Evolutionary conservation across 2,113 vertebrate genomes (phyloP).

Genomic region (Channa argus): DNA sequence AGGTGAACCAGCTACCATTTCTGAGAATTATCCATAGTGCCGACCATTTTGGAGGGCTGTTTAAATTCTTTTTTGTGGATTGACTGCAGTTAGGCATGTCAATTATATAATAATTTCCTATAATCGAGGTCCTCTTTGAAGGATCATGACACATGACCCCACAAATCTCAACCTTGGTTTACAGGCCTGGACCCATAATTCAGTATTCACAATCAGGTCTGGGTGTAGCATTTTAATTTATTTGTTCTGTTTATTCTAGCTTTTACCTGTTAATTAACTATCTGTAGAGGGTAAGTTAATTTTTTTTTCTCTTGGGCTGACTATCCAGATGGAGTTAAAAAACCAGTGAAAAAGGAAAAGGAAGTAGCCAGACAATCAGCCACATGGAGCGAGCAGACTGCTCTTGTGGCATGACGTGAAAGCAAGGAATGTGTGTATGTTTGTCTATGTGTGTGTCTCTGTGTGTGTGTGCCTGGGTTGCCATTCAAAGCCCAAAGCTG

Average conservation of each 20-base stretch:
- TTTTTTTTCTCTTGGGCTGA: neutral
- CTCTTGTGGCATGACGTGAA: conserved; percentile 59
- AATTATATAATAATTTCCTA: conserved; percentile 18
- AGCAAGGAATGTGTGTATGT: conserved; percentile 47
- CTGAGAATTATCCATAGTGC: conserved; percentile 23
- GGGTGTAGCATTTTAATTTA: neutral
- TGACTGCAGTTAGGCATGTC: conserved; percentile 11
- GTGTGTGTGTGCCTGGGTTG: conserved; percentile 32
- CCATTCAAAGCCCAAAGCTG: conserved; percentile 31
- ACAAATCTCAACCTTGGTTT: neutral
- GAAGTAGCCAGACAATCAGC: conserved; percentile 61
- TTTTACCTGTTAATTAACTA: conserved; percentile 1
- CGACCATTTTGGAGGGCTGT: conserved; percentile 2
- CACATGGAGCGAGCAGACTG: conserved; percentile 46
- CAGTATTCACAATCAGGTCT: neutral
- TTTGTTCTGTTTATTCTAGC: neutral
- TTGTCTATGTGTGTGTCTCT: conserved; percentile 1
- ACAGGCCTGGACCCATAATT: neutral
- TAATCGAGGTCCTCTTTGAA: conserved; percentile 27
- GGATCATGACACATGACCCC: neutral
- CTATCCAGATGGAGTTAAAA: neutral
- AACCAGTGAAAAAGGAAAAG: conserved; percentile 38
- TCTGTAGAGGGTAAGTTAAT: neutral
- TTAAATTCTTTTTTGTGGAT: neutral
- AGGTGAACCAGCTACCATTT: conserved; percentile 40